Base-by-base conservation (phyloP, 2,888 invertebrate genomes). In the Rotaria sp. region DNA sequence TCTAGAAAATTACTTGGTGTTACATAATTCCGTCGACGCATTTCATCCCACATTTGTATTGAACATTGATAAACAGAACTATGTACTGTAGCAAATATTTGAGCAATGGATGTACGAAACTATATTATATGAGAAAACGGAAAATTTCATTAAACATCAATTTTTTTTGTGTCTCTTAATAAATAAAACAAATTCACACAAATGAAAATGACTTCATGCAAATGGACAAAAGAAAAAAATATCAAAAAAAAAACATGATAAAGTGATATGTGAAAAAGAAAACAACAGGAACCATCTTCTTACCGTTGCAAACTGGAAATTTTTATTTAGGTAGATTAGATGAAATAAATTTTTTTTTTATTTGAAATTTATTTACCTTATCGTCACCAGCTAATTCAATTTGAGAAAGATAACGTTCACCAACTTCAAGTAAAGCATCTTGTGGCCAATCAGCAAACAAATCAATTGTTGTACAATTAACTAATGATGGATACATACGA, bases 361-460 rank as follows among this genome's bases (percentile, higher is more conserved):
- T 21, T 67, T n/a, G 4, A 35, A n/a, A 86, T 11, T 8, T n/a
- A 48, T 11, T 86, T 84, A 87, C 85, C 55, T 87, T 84, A 24
- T 87, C 86, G 35, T 67, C 59, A 59, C 52, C 84, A 52, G 48
- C 74, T 8, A 87, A 74, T 84, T 87, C 74, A n/a, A 87, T 85
- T 41, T 87, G 85, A 21, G 84, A 55, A 67, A 96, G 92, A 91
- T 94, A 96, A 91, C 94, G 94, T 90, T 94, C 93, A 24, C 96
- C 95, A 18, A 96, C 95, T 92, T 96, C 95, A n/a, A 96, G 92
- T 86, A 96, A 92, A 57, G 96, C 96, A 90, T 95, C 94, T 87
- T 94, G 93, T 0, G 96, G 95, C 96, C 96, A 96, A 89, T 95
- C 94, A 89, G 94, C 93, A 92, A 96, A 95, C 95, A 95, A 96